Base-by-base conservation (phyloP, 2,888 invertebrate genomes). In the Pachydiplax longipennis region DNA sequence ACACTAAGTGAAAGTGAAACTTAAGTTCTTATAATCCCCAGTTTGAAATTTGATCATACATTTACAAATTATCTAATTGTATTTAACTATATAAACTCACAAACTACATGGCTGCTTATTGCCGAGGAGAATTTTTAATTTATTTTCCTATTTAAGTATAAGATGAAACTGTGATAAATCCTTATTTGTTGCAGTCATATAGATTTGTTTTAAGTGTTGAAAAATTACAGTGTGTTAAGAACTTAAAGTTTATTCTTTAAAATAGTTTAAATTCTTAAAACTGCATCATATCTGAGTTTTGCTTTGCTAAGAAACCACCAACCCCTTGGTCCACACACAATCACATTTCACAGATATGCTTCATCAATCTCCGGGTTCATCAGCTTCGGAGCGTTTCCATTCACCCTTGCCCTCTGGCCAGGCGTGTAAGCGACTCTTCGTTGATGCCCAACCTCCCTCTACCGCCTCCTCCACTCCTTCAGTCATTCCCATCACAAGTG, bases 321-420 rank as follows among this genome's bases (percentile, higher is more conserved):
- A 18, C 91, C 92, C 93, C 58, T 92, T 90, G 92, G 93, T 91
- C 91, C 91, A 91, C 92, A 91, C 91, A 91, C 73, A 91, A 91
- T 81, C 90, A 90, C 40, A 90, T 90, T 37, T 81, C 61, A 58
- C 91, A 90, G 61, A 81, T 73, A 48, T 73, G 90, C 44, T 91
- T 83, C 92, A 92, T 37, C 93, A 92, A 91, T 93, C 93, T 80
- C 93, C 93, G 12, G 90, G 92, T 37, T 91, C 92, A 18, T 91
- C 92, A 10, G 92, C 92, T 40, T 91, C 95, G 83, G 96, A 96
- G 92, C 95, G 96, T 92, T 97, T 97, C 93, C 95, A 96, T 91
- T 96, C 96, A 0, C 97, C 97, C 0, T 94, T 95, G 81, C 94
- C 95, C 4, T 95, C 93, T 3, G 93, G 93, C 48, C 92, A 93